Percentiles rank a stretch among this genome's conserved stretches.
phyloP scores from a whole-genome alignment of 1,140 invertebrate genomes.

The Anadara kagoshimensis region DNA sequence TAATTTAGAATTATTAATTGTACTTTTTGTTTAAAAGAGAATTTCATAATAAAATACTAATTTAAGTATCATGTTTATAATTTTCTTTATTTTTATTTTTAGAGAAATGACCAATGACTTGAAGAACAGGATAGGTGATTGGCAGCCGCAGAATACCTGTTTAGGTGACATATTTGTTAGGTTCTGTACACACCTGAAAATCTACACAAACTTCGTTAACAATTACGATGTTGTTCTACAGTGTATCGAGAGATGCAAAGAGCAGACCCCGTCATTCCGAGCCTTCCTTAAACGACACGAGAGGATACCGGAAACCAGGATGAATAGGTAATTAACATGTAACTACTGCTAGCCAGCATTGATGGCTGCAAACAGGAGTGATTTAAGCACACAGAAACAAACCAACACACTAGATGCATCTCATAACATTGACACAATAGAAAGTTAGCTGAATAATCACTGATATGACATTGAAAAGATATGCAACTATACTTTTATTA shows the following conservation, averaged over 20 bases:
- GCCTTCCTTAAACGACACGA: conserved; percentile 67
- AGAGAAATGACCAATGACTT: conserved; percentile 63
- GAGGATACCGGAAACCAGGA: conserved; percentile 60
- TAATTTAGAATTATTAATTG: too few relatives aligned
- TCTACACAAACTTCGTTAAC: conserved; percentile 69
- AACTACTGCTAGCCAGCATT: too few relatives aligned
- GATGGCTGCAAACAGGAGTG: too few relatives aligned
- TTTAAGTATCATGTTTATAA: neutral
- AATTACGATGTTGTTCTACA: conserved; percentile 67
- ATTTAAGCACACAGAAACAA: too few relatives aligned
- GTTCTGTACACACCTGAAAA: conserved; percentile 62
- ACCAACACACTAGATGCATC: too few relatives aligned
- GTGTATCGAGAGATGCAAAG: conserved; percentile 63
- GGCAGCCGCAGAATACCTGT: conserved; percentile 61
- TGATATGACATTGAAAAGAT: neutral
- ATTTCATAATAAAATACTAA: neutral
- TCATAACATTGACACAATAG: too few relatives aligned
- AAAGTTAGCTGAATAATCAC: neutral
- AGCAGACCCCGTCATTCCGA: conserved; percentile 64
- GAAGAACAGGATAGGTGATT: conserved; percentile 60
- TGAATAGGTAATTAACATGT: conserved; percentile 71
- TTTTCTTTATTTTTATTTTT: conserved; percentile 24
- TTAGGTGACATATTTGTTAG: conserved; percentile 71
- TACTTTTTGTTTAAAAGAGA: too few relatives aligned
- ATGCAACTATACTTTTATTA: neutral